phyloP scores from a whole-genome alignment of 2,113 vertebrate species.

The Catagonus wagneri region DNA sequence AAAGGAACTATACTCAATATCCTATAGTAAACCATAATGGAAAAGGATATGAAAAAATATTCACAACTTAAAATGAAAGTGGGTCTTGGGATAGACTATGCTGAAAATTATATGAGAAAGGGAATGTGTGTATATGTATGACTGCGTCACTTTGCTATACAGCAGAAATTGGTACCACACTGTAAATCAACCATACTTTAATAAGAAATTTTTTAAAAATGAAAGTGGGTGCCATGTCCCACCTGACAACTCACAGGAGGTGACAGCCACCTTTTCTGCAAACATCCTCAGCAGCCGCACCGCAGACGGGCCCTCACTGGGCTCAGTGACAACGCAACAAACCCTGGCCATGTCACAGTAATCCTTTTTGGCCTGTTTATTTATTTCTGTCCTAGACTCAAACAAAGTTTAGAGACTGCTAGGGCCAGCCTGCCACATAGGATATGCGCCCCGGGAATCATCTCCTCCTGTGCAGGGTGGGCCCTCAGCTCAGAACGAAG shows the following conservation, averaged over 20 bases:
- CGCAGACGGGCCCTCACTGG: neutral
- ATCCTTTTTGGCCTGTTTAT: neutral
- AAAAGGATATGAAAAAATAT: neutral
- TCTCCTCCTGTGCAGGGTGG: neutral
- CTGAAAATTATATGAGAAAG: no score
- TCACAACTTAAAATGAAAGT: neutral
- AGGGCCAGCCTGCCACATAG: neutral
- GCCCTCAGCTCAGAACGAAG: neutral
- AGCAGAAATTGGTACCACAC: no score
- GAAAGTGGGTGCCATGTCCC: neutral
- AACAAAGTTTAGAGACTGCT: neutral
- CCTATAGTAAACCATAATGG: neutral
- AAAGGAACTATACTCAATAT: neutral
- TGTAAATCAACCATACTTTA: no score
- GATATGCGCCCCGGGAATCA: neutral
- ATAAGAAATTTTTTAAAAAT: neutral
- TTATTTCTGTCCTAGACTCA: constrained; percentile 38
- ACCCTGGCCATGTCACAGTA: neutral
- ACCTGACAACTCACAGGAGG: neutral
- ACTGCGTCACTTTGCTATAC: no score
- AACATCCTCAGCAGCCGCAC: constrained; percentile 45
- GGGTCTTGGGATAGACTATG: neutral
- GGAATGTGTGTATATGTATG: no score
- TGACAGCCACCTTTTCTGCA: constrained; percentile 47
- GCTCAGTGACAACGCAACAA: constrained; percentile 31